Conservation (phyloP, 1,140 invertebrate species). For the Grapholita molesta region DNA sequence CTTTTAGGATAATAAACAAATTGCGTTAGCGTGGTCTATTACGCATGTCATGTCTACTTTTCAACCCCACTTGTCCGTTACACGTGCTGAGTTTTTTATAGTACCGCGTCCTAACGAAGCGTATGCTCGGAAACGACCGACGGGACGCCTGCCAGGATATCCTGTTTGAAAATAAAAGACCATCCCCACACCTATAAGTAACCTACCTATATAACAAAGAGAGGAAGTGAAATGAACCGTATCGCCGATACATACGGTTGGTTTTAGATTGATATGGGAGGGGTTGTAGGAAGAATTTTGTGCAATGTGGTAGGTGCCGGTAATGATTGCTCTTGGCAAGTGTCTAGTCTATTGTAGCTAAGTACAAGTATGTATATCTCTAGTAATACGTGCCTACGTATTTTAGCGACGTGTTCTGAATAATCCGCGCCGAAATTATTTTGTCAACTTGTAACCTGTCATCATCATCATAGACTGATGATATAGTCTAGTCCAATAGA, state of each 20-base stretch:
- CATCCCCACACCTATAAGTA: slow-evolving; percentile 62
- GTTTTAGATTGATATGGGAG: not conserved
- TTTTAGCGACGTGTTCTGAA: not conserved
- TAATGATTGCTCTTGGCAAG: slow-evolving; percentile 5
- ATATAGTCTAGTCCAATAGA: too few species aligned
- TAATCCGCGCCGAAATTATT: not conserved
- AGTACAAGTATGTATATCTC: not conserved
- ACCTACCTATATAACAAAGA: not conserved
- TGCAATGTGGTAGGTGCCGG: slow-evolving; percentile 13
- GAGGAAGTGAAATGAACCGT: not conserved
- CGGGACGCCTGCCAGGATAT: slow-evolving; percentile 63
- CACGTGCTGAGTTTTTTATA: slow-evolving; percentile 58
- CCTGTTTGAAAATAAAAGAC: slow-evolving; percentile 76
- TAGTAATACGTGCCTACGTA: not conserved
- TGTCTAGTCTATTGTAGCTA: not conserved
- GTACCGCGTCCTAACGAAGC: slow-evolving; percentile 57
- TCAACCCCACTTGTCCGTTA: slow-evolving; percentile 44
- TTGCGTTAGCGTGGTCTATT: not conserved
- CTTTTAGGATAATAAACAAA: not conserved
- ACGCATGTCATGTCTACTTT: slow-evolving; percentile 2
- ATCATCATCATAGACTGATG: too few species aligned
- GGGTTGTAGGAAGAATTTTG: slow-evolving; percentile 1
- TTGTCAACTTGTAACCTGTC: too few species aligned
- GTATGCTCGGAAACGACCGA: slow-evolving; percentile 59
- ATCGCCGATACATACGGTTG: not conserved